A percentile compares a stretch with the other conserved stretches of the same genome.
Conservation (phyloP, 2,797 vertebrate species). For the Siniperca obscura region DNA sequence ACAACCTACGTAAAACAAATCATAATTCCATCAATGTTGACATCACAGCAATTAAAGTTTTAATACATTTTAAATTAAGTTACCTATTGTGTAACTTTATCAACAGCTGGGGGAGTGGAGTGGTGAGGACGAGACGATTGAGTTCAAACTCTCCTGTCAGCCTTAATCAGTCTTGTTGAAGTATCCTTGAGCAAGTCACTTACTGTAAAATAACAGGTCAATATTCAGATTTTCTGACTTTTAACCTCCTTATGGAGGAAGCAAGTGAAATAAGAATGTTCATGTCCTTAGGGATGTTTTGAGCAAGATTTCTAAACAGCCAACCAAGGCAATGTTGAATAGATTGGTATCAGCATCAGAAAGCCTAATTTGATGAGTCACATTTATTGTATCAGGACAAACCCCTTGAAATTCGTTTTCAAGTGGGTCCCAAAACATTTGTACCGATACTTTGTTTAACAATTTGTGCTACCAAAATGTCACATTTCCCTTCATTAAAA, state of each 20-base stretch:
- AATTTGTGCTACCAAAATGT: not conserved
- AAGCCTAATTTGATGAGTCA: not conserved
- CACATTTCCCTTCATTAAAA: constrained; percentile 28
- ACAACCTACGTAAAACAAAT: constrained; percentile 14
- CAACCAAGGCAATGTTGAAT: not conserved
- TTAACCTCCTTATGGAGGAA: not conserved
- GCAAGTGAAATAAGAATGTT: not conserved
- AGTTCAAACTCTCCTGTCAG: not conserved
- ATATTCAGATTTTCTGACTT: not conserved
- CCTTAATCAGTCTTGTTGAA: not conserved
- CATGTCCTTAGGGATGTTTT: not conserved
- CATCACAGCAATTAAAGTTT: constrained; percentile 23
- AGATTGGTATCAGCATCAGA: too few species aligned
- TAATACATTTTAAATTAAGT: not conserved
- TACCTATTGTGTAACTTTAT: constrained; percentile 13
- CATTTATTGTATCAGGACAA: not conserved
- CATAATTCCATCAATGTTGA: constrained; percentile 23
- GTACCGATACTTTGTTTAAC: not conserved
- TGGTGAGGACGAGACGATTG: not conserved
- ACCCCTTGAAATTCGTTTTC: not conserved
- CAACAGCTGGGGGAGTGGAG: constrained; percentile 1
- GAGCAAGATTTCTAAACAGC: not conserved
- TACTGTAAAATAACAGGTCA: not conserved
- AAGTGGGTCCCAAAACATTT: not conserved
- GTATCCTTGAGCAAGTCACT: not conserved